Conservation (phyloP, 2,797 vertebrate genomes). For the Melanotaenia parkinsoni region DNA sequence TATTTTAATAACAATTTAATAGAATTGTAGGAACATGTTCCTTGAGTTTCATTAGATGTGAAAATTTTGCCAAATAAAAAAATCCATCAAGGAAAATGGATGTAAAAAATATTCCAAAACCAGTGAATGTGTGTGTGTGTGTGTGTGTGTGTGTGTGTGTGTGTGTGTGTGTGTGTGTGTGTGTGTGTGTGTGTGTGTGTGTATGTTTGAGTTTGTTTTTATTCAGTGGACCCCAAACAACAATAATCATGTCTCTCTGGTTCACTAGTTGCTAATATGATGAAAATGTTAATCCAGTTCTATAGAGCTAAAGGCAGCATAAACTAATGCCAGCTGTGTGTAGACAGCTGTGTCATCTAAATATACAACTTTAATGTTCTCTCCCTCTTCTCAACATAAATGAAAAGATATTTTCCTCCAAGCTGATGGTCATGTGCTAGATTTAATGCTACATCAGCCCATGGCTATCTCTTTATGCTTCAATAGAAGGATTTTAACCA, state of each 20-base stretch:
- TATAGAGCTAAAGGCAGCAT: slow-evolving; percentile 50
- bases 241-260: slow-evolving; percentile 32
- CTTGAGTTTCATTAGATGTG: no score
- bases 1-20: no score
- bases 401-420: slow-evolving; percentile 54
- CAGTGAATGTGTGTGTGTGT: no score
- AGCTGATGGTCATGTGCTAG: slow-evolving; percentile 59
- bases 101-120: no score
- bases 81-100: no score
- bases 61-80: no score
- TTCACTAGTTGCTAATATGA: slow-evolving; percentile 56
- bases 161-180: no score
- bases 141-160: no score
- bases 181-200: no score
- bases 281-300: slow-evolving; percentile 55
- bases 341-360: slow-evolving; percentile 56
- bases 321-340: slow-evolving; percentile 59
- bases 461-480: slow-evolving; percentile 61
- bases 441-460: slow-evolving; percentile 64
- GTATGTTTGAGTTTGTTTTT: slow-evolving; percentile 12
- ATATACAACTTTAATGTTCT: slow-evolving; percentile 34
- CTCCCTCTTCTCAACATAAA: slow-evolving; percentile 47
- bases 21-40: no score
- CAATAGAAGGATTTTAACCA: slow-evolving; percentile 60
- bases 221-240: slow-evolving; percentile 15